Conservation (phyloP, 2,113 vertebrate genomes). For the Centropristis striata region DNA sequence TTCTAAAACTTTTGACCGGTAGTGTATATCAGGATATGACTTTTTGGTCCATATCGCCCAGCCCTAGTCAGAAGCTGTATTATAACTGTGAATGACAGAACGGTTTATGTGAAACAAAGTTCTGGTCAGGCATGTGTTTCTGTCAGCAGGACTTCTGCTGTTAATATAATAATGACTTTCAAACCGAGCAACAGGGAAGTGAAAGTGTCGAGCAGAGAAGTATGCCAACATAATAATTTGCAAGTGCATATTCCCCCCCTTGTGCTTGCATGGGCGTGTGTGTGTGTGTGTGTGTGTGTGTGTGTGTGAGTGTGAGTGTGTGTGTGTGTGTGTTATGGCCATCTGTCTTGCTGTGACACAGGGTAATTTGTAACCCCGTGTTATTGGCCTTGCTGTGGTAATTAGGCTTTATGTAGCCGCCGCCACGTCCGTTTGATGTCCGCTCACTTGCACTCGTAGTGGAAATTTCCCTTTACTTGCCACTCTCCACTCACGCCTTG, state of each 20-base stretch:
- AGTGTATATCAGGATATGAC: no score
- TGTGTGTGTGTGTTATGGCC: slow-evolving; percentile 4
- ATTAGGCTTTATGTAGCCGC: slow-evolving; percentile 41
- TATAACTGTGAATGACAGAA: neutral
- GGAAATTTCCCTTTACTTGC: slow-evolving; percentile 34
- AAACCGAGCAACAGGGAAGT: slow-evolving; percentile 35
- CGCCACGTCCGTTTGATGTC: slow-evolving; percentile 27
- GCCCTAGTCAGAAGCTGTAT: no score
- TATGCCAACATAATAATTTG: slow-evolving; percentile 9
- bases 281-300: neutral
- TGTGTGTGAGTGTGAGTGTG: no score
- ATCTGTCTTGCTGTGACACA: slow-evolving; percentile 41
- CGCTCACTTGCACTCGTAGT: slow-evolving; percentile 1
- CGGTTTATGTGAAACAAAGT: neutral
- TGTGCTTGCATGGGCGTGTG: neutral
- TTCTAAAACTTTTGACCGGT: no score
- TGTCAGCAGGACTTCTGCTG: slow-evolving; percentile 2
- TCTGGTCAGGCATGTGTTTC: neutral
- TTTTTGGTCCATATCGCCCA: no score
- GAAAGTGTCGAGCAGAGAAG: slow-evolving; percentile 12
- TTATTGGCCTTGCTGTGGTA: slow-evolving; percentile 28
- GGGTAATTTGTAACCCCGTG: slow-evolving; percentile 46
- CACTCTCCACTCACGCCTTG: neutral
- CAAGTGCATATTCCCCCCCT: neutral
- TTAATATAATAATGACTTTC: neutral